Evolutionary conservation across 2,797 vertebrate species (phyloP).

Genomic region (Coracias cyanogaster): DNA sequence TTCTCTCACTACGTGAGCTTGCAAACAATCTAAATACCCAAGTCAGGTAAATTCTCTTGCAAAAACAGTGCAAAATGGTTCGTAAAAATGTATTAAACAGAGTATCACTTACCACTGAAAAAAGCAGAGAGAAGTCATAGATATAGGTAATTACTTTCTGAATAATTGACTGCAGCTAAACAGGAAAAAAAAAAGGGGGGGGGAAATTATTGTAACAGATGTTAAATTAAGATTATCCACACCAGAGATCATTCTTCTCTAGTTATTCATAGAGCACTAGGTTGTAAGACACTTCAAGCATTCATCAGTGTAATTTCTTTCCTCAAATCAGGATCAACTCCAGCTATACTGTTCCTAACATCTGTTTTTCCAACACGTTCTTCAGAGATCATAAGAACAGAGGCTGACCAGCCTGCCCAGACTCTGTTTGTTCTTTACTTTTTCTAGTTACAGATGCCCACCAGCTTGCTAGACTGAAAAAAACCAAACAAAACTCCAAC

Average conservation of each 20-base stretch:
- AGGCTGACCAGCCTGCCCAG: neutral
- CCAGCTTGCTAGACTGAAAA: neutral
- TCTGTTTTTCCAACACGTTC: neutral
- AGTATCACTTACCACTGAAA: slow-evolving; percentile 91
- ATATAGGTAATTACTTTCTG: slow-evolving; percentile 92
- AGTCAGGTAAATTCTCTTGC: neutral
- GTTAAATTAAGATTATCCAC: neutral
- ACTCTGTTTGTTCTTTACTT: neutral
- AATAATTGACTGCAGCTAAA: slow-evolving; percentile 93
- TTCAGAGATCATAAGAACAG: neutral
- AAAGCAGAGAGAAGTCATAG: slow-evolving; percentile 93
- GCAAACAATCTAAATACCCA: neutral
- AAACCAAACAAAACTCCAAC: neutral
- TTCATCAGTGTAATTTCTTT: neutral
- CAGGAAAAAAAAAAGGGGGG: neutral
- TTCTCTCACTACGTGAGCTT: neutral
- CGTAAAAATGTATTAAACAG: neutral
- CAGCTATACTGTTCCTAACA: neutral
- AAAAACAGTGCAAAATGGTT: neutral
- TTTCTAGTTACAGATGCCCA: neutral
- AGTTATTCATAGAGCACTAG: neutral
- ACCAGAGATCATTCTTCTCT: neutral
- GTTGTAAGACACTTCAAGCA: neutral
- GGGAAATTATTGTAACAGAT: neutral
- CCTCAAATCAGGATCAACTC: neutral